Evolutionary conservation across 2,113 vertebrate genomes (phyloP).

Genomic region (Oenanthe melanoleuca): DNA sequence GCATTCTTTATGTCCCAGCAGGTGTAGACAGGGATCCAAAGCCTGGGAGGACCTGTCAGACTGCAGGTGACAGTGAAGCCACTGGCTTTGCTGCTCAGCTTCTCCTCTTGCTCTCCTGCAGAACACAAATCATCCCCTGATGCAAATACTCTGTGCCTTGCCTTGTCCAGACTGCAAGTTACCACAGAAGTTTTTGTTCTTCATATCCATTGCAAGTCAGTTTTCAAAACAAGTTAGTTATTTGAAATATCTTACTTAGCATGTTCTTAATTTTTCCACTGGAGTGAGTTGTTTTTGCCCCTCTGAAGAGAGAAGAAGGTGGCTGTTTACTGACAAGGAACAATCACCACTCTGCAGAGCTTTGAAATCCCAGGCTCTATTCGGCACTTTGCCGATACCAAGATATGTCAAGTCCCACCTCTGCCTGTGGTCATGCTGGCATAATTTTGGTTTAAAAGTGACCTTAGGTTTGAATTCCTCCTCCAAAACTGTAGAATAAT

Average conservation of each 20-base stretch:
- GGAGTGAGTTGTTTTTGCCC: not conserved
- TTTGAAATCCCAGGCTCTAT: not conserved
- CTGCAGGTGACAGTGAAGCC: rapidly evolving
- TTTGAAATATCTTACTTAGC: not conserved
- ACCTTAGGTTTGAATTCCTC: not conserved
- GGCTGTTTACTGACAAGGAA: not conserved
- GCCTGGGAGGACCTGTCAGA: not conserved
- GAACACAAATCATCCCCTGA: not conserved
- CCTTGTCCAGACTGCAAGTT: rapidly evolving
- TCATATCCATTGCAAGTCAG: not conserved
- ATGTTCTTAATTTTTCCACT: not conserved
- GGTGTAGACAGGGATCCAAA: not conserved
- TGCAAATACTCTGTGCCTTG: not conserved
- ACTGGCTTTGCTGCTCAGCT: not conserved
- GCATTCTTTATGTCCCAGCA: not conserved
- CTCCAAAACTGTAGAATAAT: not conserved
- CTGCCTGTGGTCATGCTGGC: rapidly evolving
- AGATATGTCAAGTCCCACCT: not conserved
- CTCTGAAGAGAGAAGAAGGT: not conserved
- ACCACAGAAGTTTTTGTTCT: not conserved
- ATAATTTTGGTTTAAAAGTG: not conserved
- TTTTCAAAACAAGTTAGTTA: not conserved
- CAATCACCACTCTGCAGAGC: not conserved
- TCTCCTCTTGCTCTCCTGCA: not conserved
- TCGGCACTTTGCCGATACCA: not conserved